Percentiles rank a stretch among this genome's conserved stretches.
These are phyloP conservation scores for Camelus dromedarius DNA, from an alignment of 2,113 vertebrate genomes.

Conservation along the genomic window DNA sequence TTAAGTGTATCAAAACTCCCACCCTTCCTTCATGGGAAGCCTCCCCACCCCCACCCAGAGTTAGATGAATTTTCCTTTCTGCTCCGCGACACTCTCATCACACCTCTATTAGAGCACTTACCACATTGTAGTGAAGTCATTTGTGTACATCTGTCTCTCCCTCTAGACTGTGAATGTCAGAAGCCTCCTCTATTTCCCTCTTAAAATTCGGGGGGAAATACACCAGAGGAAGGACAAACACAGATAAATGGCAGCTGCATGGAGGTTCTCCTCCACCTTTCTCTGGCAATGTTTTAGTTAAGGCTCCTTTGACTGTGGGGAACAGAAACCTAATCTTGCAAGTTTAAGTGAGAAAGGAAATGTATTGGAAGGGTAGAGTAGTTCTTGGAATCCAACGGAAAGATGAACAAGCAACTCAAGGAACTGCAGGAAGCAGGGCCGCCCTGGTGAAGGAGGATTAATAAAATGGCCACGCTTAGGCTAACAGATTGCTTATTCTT, in stretches of 20 bases:
- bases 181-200: constrained; percentile 24
- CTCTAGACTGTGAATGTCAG: constrained; percentile 17
- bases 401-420: neutral
- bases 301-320: neutral
- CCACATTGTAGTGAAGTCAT: neutral
- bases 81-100: neutral
- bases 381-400: constrained; percentile 22
- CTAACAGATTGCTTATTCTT: too few species aligned
- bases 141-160: constrained; percentile 19
- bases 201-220: constrained; percentile 51
- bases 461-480: too few species aligned
- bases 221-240: neutral
- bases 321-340: constrained; percentile 33
- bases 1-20: constrained; percentile 7
- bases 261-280: neutral
- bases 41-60: neutral
- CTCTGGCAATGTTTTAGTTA: neutral
- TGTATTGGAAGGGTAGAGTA: neutral
- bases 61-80: neutral
- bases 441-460: too few species aligned
- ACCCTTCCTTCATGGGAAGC: neutral
- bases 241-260: neutral
- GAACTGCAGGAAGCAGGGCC: neutral
- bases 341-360: neutral
- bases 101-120: constrained; percentile 36